phyloP scores from a whole-genome alignment of 2,888 invertebrate species.

The Fabriciana adippe region DNA sequence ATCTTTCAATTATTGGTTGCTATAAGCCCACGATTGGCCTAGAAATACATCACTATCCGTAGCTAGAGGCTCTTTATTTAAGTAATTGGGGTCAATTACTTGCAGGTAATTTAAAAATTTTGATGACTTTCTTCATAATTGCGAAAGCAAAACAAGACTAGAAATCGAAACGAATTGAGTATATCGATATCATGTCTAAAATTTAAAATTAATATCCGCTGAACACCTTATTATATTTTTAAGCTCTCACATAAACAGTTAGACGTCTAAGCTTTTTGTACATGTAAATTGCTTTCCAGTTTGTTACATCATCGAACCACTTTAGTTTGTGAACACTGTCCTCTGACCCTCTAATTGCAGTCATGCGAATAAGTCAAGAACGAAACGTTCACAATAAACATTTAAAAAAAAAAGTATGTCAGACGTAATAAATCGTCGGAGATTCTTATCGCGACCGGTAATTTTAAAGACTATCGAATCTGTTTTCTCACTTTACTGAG shows the following conservation, averaged over 20 bases:
- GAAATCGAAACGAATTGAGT: constrained; percentile 17
- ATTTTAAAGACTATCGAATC: constrained; percentile 57
- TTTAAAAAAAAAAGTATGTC: constrained; percentile 65
- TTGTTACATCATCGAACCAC: constrained; percentile 67
- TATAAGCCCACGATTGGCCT: constrained; percentile 66
- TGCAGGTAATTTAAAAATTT: constrained; percentile 57
- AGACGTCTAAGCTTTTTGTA: constrained; percentile 51
- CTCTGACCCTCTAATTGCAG: constrained; percentile 71
- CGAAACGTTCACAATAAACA: constrained; percentile 43
- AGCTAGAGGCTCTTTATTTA: constrained; percentile 55
- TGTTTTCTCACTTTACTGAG: constrained; percentile 49
- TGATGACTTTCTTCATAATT: constrained; percentile 67
- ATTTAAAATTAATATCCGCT: background rate
- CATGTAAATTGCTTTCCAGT: constrained; percentile 53
- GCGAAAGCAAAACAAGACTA: constrained; percentile 23
- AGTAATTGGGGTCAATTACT: constrained; percentile 64
- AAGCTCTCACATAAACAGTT: constrained; percentile 1
- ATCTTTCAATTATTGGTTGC: constrained; percentile 66
- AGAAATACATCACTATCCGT: constrained; percentile 63
- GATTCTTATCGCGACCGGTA: constrained; percentile 52
- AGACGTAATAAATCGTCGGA: constrained; percentile 53
- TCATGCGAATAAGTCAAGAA: constrained; percentile 43
- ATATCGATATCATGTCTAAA: background rate
- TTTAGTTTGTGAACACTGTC: constrained; percentile 52
- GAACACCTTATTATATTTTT: background rate